Percentiles rank a stretch among this genome's conserved stretches.
Conservation (phyloP, 1,140 invertebrate species). For the Oncopeltus fasciatus region DNA sequence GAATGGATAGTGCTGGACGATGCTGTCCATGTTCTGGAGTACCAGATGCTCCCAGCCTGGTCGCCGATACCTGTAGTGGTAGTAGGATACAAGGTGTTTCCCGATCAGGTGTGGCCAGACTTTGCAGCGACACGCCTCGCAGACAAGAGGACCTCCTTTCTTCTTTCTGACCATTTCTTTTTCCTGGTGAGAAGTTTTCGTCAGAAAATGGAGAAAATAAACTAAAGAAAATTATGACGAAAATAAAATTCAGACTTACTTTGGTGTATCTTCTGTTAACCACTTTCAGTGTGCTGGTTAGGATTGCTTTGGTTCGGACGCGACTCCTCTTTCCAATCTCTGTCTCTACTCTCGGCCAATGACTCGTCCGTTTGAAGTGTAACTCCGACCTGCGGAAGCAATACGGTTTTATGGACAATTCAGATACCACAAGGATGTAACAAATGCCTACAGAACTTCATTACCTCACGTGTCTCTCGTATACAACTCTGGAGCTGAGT, state of each 20-base stretch:
- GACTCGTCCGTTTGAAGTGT: slow-evolving; percentile 15
- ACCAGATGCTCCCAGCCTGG: slow-evolving; percentile 40
- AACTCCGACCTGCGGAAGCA: slow-evolving; percentile 11
- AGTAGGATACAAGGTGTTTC: slow-evolving; percentile 70
- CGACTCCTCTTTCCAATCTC: not conserved
- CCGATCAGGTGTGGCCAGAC: slow-evolving; percentile 54
- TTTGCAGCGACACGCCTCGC: slow-evolving; percentile 51
- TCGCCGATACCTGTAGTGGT: slow-evolving; percentile 50
- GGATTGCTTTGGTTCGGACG: not conserved
- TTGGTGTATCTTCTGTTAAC: slow-evolving; percentile 6
- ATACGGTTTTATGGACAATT: too few species aligned
- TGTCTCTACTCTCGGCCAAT: not conserved
- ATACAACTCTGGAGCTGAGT: slow-evolving; percentile 52
- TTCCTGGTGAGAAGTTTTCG: too few species aligned
- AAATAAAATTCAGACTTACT: not conserved
- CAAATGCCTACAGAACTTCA: too few species aligned
- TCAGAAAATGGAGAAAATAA: too few species aligned
- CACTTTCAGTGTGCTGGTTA: not conserved
- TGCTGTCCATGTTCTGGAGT: slow-evolving; percentile 56
- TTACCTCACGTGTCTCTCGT: slow-evolving; percentile 33
- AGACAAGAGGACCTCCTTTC: slow-evolving; percentile 26
- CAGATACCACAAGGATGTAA: too few species aligned
- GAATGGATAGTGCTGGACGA: slow-evolving; percentile 64
- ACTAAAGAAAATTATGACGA: not conserved
- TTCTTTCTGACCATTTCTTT: not conserved